These are phyloP conservation scores for Odontocerum albicorne DNA, from an alignment of 2,888 invertebrate species.

Conservation along the genomic window DNA sequence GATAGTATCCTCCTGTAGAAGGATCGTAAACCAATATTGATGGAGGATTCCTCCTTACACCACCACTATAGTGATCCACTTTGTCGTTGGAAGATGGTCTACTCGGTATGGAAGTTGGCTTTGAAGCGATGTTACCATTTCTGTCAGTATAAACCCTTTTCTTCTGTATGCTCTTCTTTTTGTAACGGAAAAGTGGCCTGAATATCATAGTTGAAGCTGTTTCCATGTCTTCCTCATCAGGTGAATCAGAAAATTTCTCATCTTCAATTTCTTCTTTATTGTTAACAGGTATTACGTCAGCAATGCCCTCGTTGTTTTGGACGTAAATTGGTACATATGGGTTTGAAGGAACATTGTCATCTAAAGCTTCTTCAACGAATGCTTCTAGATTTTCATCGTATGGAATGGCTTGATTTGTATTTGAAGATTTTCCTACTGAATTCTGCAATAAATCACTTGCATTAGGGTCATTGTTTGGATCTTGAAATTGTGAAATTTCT, in stretches of 20 bases:
- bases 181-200: slow-evolving; percentile 30
- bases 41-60: slow-evolving; percentile 14
- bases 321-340: too few relatives aligned
- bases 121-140: slow-evolving; percentile 14
- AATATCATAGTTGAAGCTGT: slow-evolving; percentile 33
- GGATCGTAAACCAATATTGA: slow-evolving; percentile 27
- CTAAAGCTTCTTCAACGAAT: too few relatives aligned
- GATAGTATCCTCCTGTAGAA: slow-evolving; percentile 26
- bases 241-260: not conserved
- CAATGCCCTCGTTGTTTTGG: too few relatives aligned
- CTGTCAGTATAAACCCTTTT: slow-evolving; percentile 24
- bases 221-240: slow-evolving; percentile 25
- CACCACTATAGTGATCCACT: not conserved
- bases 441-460: too few relatives aligned
- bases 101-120: not conserved
- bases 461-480: too few relatives aligned
- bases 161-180: slow-evolving; percentile 22
- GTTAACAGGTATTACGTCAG: too few relatives aligned
- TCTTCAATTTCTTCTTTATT: not conserved
- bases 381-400: too few relatives aligned
- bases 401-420: too few relatives aligned
- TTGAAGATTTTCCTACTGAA: too few relatives aligned
- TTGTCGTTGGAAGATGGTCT: not conserved
- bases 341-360: too few relatives aligned
- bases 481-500: too few relatives aligned